phyloP scores from a whole-genome alignment of 2,888 invertebrate species.

The Drosophila maculinotata region DNA sequence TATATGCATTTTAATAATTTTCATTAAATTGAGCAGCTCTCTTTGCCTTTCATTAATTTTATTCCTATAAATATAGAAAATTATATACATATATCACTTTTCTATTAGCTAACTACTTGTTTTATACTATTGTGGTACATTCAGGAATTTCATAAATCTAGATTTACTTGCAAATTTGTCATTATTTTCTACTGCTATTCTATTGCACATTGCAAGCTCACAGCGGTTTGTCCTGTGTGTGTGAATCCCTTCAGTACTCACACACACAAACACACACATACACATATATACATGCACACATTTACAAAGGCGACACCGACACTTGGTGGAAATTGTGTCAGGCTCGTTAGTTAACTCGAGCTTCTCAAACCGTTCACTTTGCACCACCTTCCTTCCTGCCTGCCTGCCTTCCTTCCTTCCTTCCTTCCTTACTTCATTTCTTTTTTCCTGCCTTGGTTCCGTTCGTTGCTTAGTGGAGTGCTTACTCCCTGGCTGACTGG shows the following conservation, averaged over 20 bases:
- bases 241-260: constrained; percentile 13
- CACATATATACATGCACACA: constrained; percentile 1
- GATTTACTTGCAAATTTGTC: too few species aligned
- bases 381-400: constrained; percentile 1
- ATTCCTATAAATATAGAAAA: too few species aligned
- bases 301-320: constrained; percentile 30
- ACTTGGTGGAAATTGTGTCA: constrained; percentile 64
- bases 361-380: background rate
- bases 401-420: background rate
- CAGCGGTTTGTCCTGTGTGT: constrained; percentile 39
- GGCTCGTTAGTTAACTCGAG: constrained; percentile 58
- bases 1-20: too few species aligned
- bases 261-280: constrained; percentile 7
- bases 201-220: constrained; percentile 10
- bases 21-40: too few species aligned
- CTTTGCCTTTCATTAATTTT: too few species aligned
- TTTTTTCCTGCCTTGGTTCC: constrained; percentile 15
- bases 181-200: constrained; percentile 5
- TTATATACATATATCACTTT: too few species aligned
- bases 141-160: too few species aligned
- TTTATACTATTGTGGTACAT: too few species aligned
- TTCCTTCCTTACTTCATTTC: constrained; percentile 1
- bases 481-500: background rate
- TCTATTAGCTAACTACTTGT: too few species aligned
- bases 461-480: constrained; percentile 1